phyloP scores from a whole-genome alignment of 1,140 invertebrate species.

The Doryteuthis pealeii region DNA sequence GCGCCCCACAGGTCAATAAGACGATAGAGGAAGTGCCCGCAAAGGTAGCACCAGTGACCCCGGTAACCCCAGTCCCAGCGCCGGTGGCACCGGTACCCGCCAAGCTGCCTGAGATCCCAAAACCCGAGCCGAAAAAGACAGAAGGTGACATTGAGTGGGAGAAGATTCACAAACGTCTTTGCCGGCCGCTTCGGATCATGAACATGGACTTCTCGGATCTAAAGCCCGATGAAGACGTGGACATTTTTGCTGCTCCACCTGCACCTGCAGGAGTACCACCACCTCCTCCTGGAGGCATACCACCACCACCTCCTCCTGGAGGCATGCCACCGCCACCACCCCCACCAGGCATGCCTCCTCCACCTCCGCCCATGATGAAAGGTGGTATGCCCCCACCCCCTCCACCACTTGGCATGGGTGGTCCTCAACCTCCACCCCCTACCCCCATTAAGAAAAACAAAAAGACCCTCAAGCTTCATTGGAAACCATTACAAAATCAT shows the following conservation, averaged over 20 bases:
- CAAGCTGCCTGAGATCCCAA: conserved; percentile 28
- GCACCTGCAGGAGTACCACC: conserved; percentile 62
- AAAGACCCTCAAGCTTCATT: conserved; percentile 99
- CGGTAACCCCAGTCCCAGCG: conserved; percentile 29
- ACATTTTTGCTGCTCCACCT: conserved; percentile 49
- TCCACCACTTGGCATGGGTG: conserved; percentile 34
- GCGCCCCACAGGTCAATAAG: conserved; percentile 69
- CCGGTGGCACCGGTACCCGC: conserved; percentile 60
- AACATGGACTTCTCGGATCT: conserved; percentile 96
- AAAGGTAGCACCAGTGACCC: conserved; percentile 29
- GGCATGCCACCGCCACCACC: conserved; percentile 57
- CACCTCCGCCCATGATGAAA: conserved; percentile 60
- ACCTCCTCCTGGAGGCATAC: conserved; percentile 56
- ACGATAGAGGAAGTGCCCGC: conserved; percentile 76
- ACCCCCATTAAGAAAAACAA: conserved; percentile 74
- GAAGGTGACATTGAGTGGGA: conserved; percentile 96
- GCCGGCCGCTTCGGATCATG: conserved; percentile 84
- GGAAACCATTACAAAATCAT: conserved; percentile 77
- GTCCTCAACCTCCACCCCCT: conserved; percentile 61
- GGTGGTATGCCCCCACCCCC: conserved; percentile 58
- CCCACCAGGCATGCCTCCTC: conserved; percentile 55
- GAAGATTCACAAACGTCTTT: conserved; percentile 77
- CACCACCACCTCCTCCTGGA: conserved; percentile 26
- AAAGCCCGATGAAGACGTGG: conserved; percentile 64
- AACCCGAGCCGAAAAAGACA: conserved; percentile 76